Evolutionary conservation across 1,140 invertebrate genomes (phyloP).

Genomic region (Leucophenga varia): DNA sequence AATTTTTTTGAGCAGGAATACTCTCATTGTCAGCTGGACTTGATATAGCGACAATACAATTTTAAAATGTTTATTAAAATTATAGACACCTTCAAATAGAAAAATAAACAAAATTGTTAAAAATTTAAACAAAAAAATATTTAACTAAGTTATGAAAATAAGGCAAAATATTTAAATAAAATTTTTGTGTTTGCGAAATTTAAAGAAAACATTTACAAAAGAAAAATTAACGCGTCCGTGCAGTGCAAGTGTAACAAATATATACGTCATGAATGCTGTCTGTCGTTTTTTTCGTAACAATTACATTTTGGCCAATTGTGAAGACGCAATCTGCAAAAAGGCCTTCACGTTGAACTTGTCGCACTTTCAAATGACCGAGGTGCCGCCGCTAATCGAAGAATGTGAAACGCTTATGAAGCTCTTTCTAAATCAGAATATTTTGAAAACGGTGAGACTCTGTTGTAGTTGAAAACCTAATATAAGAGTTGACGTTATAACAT

Average conservation of each 20-base stretch:
- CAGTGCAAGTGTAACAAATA: too few species aligned
- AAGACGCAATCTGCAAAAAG: slow-evolving; percentile 62
- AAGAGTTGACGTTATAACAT: too few species aligned
- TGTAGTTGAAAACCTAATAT: too few species aligned
- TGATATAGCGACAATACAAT: too few species aligned
- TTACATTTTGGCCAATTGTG: slow-evolving; percentile 64
- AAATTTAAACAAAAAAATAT: background rate
- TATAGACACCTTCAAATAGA: too few species aligned
- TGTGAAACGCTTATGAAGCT: slow-evolving; percentile 61
- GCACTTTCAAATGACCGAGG: slow-evolving; percentile 61
- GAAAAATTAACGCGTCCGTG: background rate
- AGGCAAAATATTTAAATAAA: background rate
- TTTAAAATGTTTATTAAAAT: too few species aligned
- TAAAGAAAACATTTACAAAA: background rate
- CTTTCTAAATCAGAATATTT: slow-evolving; percentile 63
- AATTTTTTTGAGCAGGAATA: too few species aligned
- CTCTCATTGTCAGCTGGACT: too few species aligned
- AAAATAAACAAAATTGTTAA: background rate
- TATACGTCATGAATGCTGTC: slow-evolving; percentile 63
- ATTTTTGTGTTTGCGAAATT: background rate
- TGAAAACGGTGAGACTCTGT: slow-evolving; percentile 59
- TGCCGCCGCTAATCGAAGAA: slow-evolving; percentile 59
- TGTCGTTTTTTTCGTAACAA: slow-evolving; percentile 65
- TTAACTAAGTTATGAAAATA: background rate
- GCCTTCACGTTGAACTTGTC: slow-evolving; percentile 61